These are phyloP conservation scores for Bergia sp. DNA, from an alignment of 92 coral and sea anemone species.

Conservation along the genomic window DNA sequence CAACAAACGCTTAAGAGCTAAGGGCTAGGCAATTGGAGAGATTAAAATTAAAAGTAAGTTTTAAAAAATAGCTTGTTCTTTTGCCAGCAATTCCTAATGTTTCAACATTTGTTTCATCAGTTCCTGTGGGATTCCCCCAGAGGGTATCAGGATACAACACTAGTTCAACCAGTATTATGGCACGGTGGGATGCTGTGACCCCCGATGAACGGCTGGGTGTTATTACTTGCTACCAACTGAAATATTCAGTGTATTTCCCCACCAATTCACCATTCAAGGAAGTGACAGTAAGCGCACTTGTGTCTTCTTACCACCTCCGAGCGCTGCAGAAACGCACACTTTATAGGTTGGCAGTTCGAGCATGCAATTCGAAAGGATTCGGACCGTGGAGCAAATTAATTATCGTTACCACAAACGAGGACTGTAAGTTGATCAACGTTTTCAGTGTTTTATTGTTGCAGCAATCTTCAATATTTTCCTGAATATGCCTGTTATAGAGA, in stretches of 20 bases:
- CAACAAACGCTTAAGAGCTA: no score
- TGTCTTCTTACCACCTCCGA: conserved; percentile 14
- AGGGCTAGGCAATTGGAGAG: no score
- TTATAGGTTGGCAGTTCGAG: conserved; percentile 4
- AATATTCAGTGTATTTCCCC: neutral
- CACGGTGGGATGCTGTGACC: neutral
- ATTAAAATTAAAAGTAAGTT: no score
- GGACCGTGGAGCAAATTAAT: conserved; percentile 15
- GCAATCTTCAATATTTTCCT: no score
- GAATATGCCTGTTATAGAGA: neutral
- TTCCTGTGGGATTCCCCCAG: neutral
- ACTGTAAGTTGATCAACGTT: neutral
- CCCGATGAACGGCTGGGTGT: neutral
- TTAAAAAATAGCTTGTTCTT: neutral
- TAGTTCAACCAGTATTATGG: conserved; percentile 17
- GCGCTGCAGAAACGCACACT: neutral
- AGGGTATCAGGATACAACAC: neutral
- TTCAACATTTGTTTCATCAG: neutral
- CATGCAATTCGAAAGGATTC: conserved; percentile 15
- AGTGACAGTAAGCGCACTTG: neutral
- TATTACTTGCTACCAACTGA: conserved; percentile 20
- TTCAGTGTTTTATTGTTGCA: neutral
- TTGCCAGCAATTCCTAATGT: neutral
- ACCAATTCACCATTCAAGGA: neutral
- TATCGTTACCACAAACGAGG: neutral